Evolutionary conservation across 2,888 invertebrate species (phyloP).

Genomic region (Himalopsyche japonica): DNA sequence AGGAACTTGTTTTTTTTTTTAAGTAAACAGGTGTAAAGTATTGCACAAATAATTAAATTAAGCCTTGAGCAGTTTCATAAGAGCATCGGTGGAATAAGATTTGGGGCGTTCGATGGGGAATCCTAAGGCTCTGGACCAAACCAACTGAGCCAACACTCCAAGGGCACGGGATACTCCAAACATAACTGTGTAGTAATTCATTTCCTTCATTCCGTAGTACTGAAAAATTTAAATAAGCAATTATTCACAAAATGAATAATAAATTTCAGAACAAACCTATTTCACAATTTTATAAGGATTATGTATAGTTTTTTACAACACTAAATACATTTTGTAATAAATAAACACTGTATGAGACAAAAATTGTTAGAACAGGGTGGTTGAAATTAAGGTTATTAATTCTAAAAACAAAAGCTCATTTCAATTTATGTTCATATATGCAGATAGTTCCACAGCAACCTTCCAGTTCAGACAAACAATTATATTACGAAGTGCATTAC

Average conservation of each 20-base stretch:
- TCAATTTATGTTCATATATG: no score
- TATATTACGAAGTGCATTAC: no score
- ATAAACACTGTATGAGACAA: neutral
- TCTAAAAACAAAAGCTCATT: no score
- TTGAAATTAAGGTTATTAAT: neutral
- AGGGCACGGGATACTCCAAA: slow-evolving; percentile 90
- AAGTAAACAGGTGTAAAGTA: neutral
- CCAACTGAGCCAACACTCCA: slow-evolving; percentile 79
- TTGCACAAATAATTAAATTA: slow-evolving; percentile 9
- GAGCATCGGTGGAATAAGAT: slow-evolving; percentile 74
- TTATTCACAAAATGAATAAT: neutral
- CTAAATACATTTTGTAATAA: no score
- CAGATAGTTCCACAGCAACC: no score
- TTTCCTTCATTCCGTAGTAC: slow-evolving; percentile 90
- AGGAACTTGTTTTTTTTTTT: neutral
- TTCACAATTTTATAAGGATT: neutral
- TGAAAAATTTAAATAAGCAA: slow-evolving; percentile 47
- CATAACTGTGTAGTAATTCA: slow-evolving; percentile 92
- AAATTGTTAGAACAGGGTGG: neutral
- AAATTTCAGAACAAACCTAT: neutral
- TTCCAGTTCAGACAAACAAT: no score
- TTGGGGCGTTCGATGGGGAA: slow-evolving; percentile 86
- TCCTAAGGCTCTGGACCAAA: slow-evolving; percentile 87
- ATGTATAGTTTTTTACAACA: no score
- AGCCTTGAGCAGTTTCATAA: slow-evolving; percentile 51